Conservation (phyloP, 1,140 invertebrate species). For the Brachionus calyciflorus region DNA sequence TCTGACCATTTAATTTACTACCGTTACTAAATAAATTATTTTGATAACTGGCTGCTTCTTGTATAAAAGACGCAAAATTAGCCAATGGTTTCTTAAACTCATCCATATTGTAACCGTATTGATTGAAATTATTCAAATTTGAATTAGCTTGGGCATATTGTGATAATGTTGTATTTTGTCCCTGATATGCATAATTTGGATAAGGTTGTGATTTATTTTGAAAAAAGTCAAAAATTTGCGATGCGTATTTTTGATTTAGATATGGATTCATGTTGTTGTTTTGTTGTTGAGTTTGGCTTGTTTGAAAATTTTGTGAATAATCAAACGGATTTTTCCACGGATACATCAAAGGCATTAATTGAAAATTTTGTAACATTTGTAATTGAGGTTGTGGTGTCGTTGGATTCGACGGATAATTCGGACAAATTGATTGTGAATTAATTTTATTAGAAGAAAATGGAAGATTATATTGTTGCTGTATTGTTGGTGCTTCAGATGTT, state of each 20-base stretch:
- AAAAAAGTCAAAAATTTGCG: constrained; percentile 7
- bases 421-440: not conserved
- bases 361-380: constrained; percentile 10
- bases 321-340: constrained; percentile 2
- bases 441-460: not conserved
- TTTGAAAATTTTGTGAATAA: constrained; percentile 1
- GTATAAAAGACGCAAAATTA: constrained; percentile 15
- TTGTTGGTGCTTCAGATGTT: too few species aligned
- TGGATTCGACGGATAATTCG: not conserved
- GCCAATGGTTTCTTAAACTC: constrained; percentile 22
- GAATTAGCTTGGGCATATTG: not conserved
- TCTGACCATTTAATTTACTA: not conserved
- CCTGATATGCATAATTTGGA: not conserved
- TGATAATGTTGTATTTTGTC: not conserved
- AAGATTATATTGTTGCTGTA: not conserved
- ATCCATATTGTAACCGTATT: constrained; percentile 8
- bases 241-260: constrained; percentile 21
- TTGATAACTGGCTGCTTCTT: constrained; percentile 2
- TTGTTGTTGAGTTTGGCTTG: not conserved
- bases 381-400: not conserved
- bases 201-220: not conserved
- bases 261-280: not conserved
- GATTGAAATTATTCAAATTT: constrained; percentile 16
- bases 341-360: constrained; percentile 31
- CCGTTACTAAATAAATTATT: not conserved